Base-by-base conservation (phyloP, 2,113 vertebrate species). In the Tragulus kanchil region DNA sequence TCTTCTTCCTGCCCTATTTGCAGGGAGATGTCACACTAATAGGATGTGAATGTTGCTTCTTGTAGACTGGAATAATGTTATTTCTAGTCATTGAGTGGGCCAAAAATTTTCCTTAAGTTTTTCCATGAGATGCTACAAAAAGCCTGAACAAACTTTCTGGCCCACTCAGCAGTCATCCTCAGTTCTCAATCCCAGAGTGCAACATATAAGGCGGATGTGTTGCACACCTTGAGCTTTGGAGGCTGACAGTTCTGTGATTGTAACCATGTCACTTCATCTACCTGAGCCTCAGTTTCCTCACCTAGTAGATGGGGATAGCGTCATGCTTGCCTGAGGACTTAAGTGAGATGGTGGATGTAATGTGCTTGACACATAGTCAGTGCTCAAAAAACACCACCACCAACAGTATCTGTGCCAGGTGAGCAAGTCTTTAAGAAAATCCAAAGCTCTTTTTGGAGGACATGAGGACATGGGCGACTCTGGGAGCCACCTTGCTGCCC, bases 221-320 rank as follows among this genome's bases (percentile, higher is more conserved):
- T 36, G 6, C 64, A 62, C 14, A 23, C 17, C 28, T 62, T 90
- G 36, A 94, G 61, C 45, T 92, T 90, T 92, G 31, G 85, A 94
- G 58, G 7, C 69, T 54, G 50, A 79, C 19, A 17, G 12, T 62
- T 77, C 69, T 50, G 28, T 90, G 75, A 92, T 36, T 71, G 87
- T 61, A 31, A 48, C 56, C 54, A 95, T 92, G 52, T 96, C 69
- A 45, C 69, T 45, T 73, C 26, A 64, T 64, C 62, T 73, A 73
- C 45, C 69, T 73, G 69, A 73, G 71, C 71, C 11, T 75, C 54
- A 36, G 54, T 93, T 84, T 97, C 64, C 58, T 96, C 89, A 73
- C n/a, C 79, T 67, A 82, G 52, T 6, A 86, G 84, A 73, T 50
- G 13, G 56, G 31, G 36, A 54, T 91, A 79, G 36, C 84, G 62